phyloP scores from a whole-genome alignment of 2,797 vertebrate genomes.

The Sorex maritimensis region DNA sequence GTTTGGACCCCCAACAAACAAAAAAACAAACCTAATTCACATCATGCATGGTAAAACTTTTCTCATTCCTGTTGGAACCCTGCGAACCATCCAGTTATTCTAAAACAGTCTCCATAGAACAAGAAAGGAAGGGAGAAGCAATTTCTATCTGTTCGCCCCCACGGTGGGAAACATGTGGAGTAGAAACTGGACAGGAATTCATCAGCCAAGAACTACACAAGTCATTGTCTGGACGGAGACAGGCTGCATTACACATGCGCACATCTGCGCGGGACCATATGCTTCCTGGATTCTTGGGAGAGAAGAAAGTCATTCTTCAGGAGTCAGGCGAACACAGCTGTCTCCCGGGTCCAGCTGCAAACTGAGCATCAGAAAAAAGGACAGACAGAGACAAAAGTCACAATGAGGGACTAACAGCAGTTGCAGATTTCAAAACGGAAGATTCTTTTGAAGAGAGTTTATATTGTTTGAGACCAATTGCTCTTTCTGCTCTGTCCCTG shows the following conservation, averaged over 20 bases:
- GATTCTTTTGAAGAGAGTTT: neutral
- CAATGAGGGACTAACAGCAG: neutral
- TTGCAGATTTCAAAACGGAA: neutral
- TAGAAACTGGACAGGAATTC: constrained; percentile 3
- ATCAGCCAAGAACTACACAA: neutral
- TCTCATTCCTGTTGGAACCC: neutral
- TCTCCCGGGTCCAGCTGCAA: neutral
- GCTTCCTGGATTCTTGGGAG: constrained; percentile 71
- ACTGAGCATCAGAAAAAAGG: neutral
- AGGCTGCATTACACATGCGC: constrained; percentile 61
- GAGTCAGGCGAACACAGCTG: neutral
- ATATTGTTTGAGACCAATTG: neutral
- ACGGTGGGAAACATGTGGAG: constrained; percentile 35
- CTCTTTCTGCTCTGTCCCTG: neutral
- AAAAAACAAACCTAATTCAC: neutral
- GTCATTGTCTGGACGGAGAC: constrained; percentile 29
- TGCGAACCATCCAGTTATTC: neutral
- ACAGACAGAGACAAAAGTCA: neutral
- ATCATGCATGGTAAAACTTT: neutral
- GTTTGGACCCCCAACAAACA: too few relatives aligned
- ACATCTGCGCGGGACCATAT: constrained; percentile 71
- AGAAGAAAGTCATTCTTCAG: constrained; percentile 64
- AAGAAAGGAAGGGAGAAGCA: constrained; percentile 20
- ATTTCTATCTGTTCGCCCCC: constrained; percentile 25
- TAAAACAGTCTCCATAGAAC: neutral